phyloP scores from a whole-genome alignment of 2,888 invertebrate species.

The Tetragonisca angustula region DNA sequence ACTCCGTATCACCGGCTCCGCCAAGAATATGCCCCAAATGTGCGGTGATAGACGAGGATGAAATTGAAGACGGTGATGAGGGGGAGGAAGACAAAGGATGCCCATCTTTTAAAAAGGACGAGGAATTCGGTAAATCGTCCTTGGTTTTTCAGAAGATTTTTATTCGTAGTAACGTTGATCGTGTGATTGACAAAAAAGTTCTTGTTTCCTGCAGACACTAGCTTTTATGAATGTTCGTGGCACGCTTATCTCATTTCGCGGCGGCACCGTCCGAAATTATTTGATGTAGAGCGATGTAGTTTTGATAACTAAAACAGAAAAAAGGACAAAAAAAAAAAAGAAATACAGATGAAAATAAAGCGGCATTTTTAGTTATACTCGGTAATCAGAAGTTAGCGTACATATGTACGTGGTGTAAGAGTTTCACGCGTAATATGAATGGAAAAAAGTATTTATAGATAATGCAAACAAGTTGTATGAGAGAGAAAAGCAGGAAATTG shows the following conservation, averaged over 20 bases:
- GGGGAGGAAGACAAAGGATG: constrained; percentile 48
- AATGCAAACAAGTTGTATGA: constrained; percentile 63
- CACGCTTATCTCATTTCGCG: constrained; percentile 69
- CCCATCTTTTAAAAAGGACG: constrained; percentile 71
- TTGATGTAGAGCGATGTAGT: constrained; percentile 46
- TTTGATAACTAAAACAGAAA: not conserved
- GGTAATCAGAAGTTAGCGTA: constrained; percentile 33
- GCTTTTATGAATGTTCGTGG: constrained; percentile 64
- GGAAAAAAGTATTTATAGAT: constrained; percentile 51
- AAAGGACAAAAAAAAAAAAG: not conserved
- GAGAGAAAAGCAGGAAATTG: constrained; percentile 64
- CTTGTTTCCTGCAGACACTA: constrained; percentile 75
- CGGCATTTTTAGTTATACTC: constrained; percentile 31
- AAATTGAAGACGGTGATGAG: constrained; percentile 59
- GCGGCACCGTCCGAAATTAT: constrained; percentile 56
- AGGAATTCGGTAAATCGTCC: constrained; percentile 78
- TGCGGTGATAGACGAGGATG: constrained; percentile 64
- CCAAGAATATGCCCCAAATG: constrained; percentile 85
- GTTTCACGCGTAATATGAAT: constrained; percentile 37
- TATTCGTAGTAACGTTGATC: constrained; percentile 64
- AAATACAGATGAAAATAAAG: not conserved
- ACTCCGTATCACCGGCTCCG: constrained; percentile 84
- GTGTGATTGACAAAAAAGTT: constrained; percentile 81
- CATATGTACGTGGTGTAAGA: not conserved
- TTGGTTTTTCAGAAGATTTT: constrained; percentile 58